Base-by-base conservation (phyloP, 2,113 vertebrate species). In the Coracopsis vasa region DNA sequence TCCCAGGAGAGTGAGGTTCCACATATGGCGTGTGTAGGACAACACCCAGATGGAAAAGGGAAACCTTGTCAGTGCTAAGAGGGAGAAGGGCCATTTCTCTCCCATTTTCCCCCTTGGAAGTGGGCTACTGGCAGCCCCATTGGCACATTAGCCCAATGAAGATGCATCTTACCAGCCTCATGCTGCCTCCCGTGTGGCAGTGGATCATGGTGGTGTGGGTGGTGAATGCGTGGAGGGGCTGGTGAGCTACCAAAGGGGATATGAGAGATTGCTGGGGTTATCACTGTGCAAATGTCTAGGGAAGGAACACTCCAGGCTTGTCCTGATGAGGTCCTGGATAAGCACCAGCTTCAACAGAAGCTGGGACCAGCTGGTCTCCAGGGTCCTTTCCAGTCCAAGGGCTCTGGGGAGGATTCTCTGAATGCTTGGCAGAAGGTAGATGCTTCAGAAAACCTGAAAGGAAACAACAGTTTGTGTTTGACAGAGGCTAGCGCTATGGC, bases 21-120 rank as follows among this genome's bases (percentile, higher is more conserved):
- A 73, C 16, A 4, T 1, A 9, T 10, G 23, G 35, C 17, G 4
- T 2, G 0, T 15, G 18, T n/a, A 45, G 54, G 72, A 25, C 33
- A 47, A 3, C 28, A 65, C 9, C 15, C 48, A 47, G 42, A 8
- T 16, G 48, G 62, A 83, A 72, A 61, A 80, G 27, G 19, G 51
- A 72, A 58, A 14, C 33, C 11, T 9, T 25, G 37, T 53, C 16
- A 54, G 42, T 25, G 39, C 51, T 54, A 28, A 80, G 44, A 25
- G 35, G n/a, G 24, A 81, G 47, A 62, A 37, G 47, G 16, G 23
- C 27, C 54, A 28, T 0, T 0, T 58, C 37, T 51, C 27, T 79
- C 23, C 54, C 50, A n/a, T 53, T 39, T 53, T 65, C 25, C 17
- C 16, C 10, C 35, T 19, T 42, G 33, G 41, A 39, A 9, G 6